A percentile compares a stretch with the other conserved stretches of the same genome.
Evolutionary conservation across 2,113 vertebrate genomes (phyloP).

Genomic region (Pipra filicauda): DNA sequence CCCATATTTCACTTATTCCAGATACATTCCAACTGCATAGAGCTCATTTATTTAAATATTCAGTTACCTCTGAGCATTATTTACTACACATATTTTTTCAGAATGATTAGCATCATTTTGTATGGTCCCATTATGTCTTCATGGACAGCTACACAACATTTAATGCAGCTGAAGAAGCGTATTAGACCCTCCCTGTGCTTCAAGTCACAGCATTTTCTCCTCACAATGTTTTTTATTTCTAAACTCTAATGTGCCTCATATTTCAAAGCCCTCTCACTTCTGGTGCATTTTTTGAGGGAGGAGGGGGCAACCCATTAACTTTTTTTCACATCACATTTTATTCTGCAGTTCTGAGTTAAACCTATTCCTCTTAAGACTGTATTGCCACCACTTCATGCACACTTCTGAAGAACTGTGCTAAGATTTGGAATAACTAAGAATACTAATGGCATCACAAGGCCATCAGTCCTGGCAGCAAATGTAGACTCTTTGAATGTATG

Average conservation of each 20-base stretch:
- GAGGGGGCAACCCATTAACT: not conserved
- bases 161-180: not conserved
- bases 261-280: not conserved
- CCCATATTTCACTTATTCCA: not conserved
- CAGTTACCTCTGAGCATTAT: not conserved
- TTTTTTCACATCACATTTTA: not conserved
- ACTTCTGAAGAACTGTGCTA: conserved; percentile 2
- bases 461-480: not conserved
- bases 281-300: not conserved
- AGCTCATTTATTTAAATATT: conserved; percentile 34
- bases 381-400: not conserved
- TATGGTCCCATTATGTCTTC: not conserved
- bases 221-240: not conserved
- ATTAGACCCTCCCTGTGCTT: not conserved
- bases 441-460: not conserved
- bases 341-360: not conserved
- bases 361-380: not conserved
- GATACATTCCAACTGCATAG: not conserved
- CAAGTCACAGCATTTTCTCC: not conserved
- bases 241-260: not conserved
- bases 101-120: not conserved
- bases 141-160: not conserved
- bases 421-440: conserved; percentile 13
- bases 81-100: not conserved
- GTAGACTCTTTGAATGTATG: not conserved